Base-by-base conservation (phyloP, 2,113 vertebrate species). In the Fukomys damarensis region DNA sequence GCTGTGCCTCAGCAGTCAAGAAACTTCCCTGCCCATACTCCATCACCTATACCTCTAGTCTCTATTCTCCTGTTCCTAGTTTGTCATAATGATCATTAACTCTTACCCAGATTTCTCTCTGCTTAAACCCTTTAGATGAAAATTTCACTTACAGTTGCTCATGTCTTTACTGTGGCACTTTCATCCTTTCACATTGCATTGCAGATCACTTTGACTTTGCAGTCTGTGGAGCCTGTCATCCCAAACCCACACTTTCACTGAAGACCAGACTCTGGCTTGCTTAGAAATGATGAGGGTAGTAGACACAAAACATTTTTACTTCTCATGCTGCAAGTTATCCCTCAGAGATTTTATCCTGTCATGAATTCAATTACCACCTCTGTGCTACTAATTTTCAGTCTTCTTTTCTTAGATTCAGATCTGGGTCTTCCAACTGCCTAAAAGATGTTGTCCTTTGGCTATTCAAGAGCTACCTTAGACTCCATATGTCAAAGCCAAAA, bases 351-450 rank as follows among this genome's bases (percentile, higher is more conserved):
- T 61, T 14, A 79, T 81, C 58, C 54, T 54, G 5, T 68, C 7
- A 19, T 81, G 26, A 81, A 59, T 77, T 89, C 30, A 79, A n/a
- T 3, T 61, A 38, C 30, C 32, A 80, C 35, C 22, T 76, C 0
- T 54, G 20, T 68, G 52, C 52, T 82, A 76, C 63, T 49, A 70
- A 89, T 52, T 86, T 95, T 83, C 13, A 70, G 16, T 77, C 30
- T 94, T 93, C 41, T 93, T 91, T 85, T 26, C 46, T 92, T 65
- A 82, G 28, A 65, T 65, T 86, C 59, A 93, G 58, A 92, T 32
- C 13, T n/a, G 30, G 49, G n/a, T 59, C 63, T 58, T 7, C 30
- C 26, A 59, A 10, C 3, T 85, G 20, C 19, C 13, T 32, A 35
- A 20, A 93, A 97, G 30, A 74, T 8, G 7, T 22, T 93, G 54